Conservation (phyloP, 2,113 vertebrate species). For the Ploceus nigricollis region DNA sequence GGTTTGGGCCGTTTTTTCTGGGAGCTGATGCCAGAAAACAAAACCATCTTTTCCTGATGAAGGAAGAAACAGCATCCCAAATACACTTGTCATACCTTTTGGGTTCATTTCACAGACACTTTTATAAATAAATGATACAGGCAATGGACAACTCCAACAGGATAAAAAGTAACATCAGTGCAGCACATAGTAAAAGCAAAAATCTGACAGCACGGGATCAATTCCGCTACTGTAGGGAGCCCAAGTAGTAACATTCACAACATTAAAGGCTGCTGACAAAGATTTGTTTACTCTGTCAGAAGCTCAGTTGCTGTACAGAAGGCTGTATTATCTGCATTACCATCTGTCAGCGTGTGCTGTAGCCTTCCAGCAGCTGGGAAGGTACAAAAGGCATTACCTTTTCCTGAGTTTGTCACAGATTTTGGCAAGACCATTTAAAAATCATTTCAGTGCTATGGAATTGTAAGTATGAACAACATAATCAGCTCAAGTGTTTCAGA, state of each 20-base stretch:
- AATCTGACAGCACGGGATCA: background rate
- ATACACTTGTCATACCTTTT: background rate
- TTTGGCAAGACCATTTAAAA: background rate
- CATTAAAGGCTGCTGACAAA: background rate
- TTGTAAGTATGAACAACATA: background rate
- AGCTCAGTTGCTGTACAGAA: background rate
- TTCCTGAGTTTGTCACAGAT: background rate
- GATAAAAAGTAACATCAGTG: background rate
- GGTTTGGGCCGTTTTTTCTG: background rate
- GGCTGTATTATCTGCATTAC: background rate
- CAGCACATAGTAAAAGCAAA: background rate
- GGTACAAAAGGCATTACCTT: background rate
- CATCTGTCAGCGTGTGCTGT: background rate
- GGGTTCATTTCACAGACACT: background rate
- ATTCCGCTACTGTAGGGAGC: background rate
- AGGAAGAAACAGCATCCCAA: background rate
- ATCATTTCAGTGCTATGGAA: background rate
- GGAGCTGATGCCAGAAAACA: background rate
- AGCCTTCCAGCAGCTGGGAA: background rate
- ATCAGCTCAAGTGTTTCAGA: background rate
- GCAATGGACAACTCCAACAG: background rate
- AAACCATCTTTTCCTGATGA: background rate
- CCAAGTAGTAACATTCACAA: background rate
- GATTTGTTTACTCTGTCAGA: constrained; percentile 5
- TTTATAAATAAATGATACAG: background rate